Evolutionary conservation across 2,888 invertebrate species (phyloP), one percentile per base, ranked within the genome.

Genomic region (Merodon equestris): DNA sequence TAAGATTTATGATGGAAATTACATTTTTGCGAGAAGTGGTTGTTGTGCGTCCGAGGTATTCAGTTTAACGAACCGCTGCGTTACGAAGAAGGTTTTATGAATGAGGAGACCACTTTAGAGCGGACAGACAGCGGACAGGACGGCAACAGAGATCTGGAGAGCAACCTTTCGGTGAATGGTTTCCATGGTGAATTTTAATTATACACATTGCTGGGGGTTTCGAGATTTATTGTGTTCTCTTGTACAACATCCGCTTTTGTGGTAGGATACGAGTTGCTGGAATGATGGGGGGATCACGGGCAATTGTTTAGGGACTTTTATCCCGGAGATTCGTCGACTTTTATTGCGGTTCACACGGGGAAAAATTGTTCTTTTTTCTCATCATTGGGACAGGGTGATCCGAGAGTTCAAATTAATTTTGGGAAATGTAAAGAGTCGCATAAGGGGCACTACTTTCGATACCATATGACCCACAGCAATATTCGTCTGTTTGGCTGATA

Each of bases 101-200:
- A 74, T 63, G 74, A 61, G n/a, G n/a, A n/a, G 68, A 74, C 74
- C 74, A 68, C 68, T 74, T 74, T 68, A 7, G 27, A 27, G n/a
- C 27, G 27, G 27, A 27, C 14, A 51, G 68, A 74, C 74, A 74
- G 68, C 68, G 68, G 61, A 45, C 68, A 63, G 63, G 61, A 53
- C n/a, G 57, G 9, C 10, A 10, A 9, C 40, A 40, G 10, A n/a
- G 5, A n/a, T 9, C 3, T 9, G 40, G 12, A 40, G 7, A 27
- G 7, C 44, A 54, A 68, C 67, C 54, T 56, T 67, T 64, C 56
- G 53, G 38, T 61, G 67, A 56, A 61, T 68, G 74, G 61, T 51
- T 74, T 68, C 74, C 61, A 67, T 68, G 61, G 74, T 74, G 74
- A 57, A 74, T 68, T 74, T 68, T 74, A 74, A 74, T 68, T 74